Evolutionary conservation across 2,797 vertebrate species (phyloP), one percentile per base, ranked within the genome.

Genomic region (Cyclopterus lumpus): DNA sequence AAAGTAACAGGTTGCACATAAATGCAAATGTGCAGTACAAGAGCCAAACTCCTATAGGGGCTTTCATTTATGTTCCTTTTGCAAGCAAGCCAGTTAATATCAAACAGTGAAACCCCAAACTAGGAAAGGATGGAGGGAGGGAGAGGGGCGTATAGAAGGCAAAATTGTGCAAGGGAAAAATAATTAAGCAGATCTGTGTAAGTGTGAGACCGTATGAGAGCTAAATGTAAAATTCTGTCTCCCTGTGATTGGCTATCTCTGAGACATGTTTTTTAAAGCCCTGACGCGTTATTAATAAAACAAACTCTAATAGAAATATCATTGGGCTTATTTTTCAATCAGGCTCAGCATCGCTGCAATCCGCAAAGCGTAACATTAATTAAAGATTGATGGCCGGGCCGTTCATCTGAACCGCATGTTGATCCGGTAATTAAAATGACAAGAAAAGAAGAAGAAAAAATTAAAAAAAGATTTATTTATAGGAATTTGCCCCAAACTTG

Each of bases 281-380:
- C 73, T 93, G 93, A 94, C 91, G 90, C 83, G 90, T 94, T 94
- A 95, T 95, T 95, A 95, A 95, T 95, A 95, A 95, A 94, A 94
- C 91, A 94, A 93, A 93, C 93, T 93, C 92, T 95, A 95, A 95
- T 95, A 95, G 93, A 95, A 95, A 95, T 94, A 95, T 94, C 92
- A 95, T 95, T 95, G 92, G 80, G 91, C 93, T 95, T 94, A 95
- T 95, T 95, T 95, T 95, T 95, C 94, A 94, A 95, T 95, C 93
- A 95, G 93, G 89, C 93, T 87, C 85, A 88, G 89, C 88, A 93
- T 94, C 85, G 70, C 84, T 82, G 92, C 93, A 93, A 94, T 94
- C 94, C 87, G 85, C 90, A 94, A 93, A 93, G 91, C 93, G 88
- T 94, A 93, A 95, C 94, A 94, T 95, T 95, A 95, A 95, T 95